phyloP scores from a whole-genome alignment of 2,888 invertebrate species.

The Slavum lentiscoides region DNA sequence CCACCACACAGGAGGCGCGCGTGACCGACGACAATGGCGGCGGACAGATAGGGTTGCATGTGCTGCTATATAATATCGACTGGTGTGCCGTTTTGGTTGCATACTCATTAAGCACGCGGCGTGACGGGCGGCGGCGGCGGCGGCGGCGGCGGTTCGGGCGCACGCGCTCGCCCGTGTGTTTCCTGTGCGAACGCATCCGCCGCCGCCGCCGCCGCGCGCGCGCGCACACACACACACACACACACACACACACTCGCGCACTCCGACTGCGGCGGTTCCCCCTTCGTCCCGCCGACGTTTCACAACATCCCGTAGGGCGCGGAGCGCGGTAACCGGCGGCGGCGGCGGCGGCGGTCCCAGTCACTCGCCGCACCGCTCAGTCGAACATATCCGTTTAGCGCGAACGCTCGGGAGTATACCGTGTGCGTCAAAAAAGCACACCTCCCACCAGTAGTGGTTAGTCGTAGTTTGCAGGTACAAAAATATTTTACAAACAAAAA shows the following conservation, averaged over 20 bases:
- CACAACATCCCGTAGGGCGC: slow-evolving; percentile 23
- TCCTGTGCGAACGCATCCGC: slow-evolving; percentile 53
- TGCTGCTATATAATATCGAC: slow-evolving; percentile 50
- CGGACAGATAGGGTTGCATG: slow-evolving; percentile 42
- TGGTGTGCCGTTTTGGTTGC: slow-evolving; percentile 49
- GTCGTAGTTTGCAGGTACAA: slow-evolving; percentile 52
- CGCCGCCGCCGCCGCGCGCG: slow-evolving; percentile 35
- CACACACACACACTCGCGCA: background rate
- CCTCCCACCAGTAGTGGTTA: slow-evolving; percentile 53
- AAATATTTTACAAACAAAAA: background rate
- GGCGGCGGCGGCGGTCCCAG: slow-evolving; percentile 38
- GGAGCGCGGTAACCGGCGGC: slow-evolving; percentile 34
- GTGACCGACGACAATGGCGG: background rate
- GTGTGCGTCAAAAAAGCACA: slow-evolving; percentile 44
- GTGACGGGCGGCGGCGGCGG: background rate
- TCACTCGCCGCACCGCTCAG: slow-evolving; percentile 53
- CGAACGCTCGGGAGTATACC: slow-evolving; percentile 30
- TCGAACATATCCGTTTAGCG: slow-evolving; percentile 46
- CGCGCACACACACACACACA: slow-evolving; percentile 2
- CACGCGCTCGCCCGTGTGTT: slow-evolving; percentile 43
- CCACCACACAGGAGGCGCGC: too few species aligned
- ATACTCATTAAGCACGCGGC: slow-evolving; percentile 37
- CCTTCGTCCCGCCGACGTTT: background rate
- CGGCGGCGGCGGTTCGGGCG: slow-evolving; percentile 32
- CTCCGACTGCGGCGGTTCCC: background rate